Percentiles rank a stretch among this genome's conserved stretches.
Conservation (phyloP, 1,140 invertebrate genomes). For the Sarcophaga peregrina region DNA sequence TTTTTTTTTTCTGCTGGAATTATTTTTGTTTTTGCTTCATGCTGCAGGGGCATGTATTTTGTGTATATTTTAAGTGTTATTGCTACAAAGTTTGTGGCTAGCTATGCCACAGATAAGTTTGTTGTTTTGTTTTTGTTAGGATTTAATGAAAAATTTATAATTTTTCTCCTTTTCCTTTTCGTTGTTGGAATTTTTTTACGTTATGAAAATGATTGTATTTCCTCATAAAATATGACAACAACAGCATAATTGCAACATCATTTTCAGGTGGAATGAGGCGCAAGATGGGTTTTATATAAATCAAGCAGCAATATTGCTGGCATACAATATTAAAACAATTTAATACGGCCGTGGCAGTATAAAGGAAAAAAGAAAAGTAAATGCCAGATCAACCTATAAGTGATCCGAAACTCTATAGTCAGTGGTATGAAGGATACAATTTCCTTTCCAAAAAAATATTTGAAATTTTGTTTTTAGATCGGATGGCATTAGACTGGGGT, state of each 20-base stretch:
- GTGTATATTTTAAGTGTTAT: neutral
- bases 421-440: too few species aligned
- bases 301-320: neutral
- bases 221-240: conserved; percentile 16
- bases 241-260: conserved; percentile 37
- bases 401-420: too few species aligned
- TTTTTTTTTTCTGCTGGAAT: neutral
- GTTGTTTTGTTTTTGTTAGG: neutral
- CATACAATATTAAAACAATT: conserved; percentile 18
- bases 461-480: too few species aligned
- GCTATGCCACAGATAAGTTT: neutral
- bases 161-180: conserved; percentile 13
- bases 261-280: neutral
- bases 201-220: neutral
- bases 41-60: neutral
- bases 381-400: conserved; percentile 28
- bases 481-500: too few species aligned
- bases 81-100: neutral
- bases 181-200: neutral
- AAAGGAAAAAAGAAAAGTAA: neutral
- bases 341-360: neutral
- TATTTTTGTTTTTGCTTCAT: neutral
- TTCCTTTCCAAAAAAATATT: too few species aligned
- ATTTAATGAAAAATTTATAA: neutral
- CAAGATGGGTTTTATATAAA: neutral